Base-by-base conservation (phyloP, 2,888 invertebrate genomes). In the Eudasyphora cyanicolor region DNA sequence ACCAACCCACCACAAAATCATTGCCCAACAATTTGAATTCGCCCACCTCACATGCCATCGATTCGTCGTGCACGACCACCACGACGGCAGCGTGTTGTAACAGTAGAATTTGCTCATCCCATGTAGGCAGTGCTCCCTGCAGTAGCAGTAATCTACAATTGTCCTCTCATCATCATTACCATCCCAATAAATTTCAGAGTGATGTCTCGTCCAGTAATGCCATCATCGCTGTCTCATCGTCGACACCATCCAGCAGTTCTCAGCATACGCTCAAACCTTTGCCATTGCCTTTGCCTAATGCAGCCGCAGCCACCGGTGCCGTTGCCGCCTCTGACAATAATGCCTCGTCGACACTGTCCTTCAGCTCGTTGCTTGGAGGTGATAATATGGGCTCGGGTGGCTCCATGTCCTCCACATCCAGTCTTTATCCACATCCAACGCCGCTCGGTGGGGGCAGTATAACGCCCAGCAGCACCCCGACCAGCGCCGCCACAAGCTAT, bases 131-230 rank as follows among this genome's bases (percentile, higher is more conserved):
- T 79, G 79, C 76, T 70, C 69, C 73, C 76, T 73, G 81, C 82
- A 83, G 71, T 81, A 79, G 75, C 82, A 80, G 70, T 82, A 81
- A 75, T 76, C 79, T 76, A 73, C 57, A 42, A 75, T 38, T 62
- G 24, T 54, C 35, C 54, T 29, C 73, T 85, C 82, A 82, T 80
- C 82, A 85, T 78, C 85, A 85, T 80, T 80, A 85, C 79, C 82
- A 82, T 82, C 70, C 51, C 54, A 79, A 84, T 85, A 84, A 85
- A 84, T 86, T 86, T 86, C 86, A 86, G 86, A 86, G 77, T 70
- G 75, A 84, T 42, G 67, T 42, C 35, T 49, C 77, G 64, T 70
- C 71, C 32, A 76, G 45, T 54, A 70, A 54, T 70, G 70, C 54
- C 74, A 76, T 76, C 77, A 35, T 79, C 69, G 69, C 82, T 75